phyloP scores from a whole-genome alignment of 2,797 vertebrate genomes.

The Squalus acanthias region DNA sequence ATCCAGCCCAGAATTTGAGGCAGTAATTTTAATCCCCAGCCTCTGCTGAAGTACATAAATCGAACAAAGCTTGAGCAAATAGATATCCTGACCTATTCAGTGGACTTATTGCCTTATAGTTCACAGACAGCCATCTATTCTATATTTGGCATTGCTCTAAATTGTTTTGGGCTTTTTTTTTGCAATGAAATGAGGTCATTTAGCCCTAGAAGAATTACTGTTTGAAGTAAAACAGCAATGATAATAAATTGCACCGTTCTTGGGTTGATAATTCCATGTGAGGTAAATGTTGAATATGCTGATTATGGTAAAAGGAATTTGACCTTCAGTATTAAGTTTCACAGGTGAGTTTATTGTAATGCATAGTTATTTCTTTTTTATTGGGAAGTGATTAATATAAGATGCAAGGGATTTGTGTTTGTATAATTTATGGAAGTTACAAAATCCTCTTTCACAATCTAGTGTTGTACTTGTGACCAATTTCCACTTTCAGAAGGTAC shows the following conservation, averaged over 20 bases:
- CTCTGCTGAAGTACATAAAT: background rate
- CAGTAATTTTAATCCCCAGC: background rate
- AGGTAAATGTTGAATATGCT: background rate
- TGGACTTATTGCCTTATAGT: background rate
- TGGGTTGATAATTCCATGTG: background rate
- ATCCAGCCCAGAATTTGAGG: too few relatives aligned
- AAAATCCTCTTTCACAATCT: background rate
- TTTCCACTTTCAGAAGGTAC: background rate
- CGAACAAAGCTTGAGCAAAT: background rate
- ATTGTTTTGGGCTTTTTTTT: background rate
- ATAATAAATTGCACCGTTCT: background rate
- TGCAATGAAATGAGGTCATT: background rate
- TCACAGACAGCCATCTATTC: background rate
- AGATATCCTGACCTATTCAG: background rate
- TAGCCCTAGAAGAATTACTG: background rate
- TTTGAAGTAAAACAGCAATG: background rate
- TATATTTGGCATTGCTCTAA: background rate
- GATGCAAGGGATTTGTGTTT: background rate
- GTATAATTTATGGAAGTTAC: background rate
- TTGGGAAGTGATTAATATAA: background rate
- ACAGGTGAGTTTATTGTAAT: too few relatives aligned
- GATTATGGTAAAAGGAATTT: background rate
- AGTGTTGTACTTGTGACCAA: background rate
- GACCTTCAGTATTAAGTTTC: too few relatives aligned
- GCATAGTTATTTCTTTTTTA: background rate